A percentile compares a stretch with the other conserved stretches of the same genome.
phyloP scores from a whole-genome alignment of 2,113 vertebrate species.

The Elephas maximus region DNA sequence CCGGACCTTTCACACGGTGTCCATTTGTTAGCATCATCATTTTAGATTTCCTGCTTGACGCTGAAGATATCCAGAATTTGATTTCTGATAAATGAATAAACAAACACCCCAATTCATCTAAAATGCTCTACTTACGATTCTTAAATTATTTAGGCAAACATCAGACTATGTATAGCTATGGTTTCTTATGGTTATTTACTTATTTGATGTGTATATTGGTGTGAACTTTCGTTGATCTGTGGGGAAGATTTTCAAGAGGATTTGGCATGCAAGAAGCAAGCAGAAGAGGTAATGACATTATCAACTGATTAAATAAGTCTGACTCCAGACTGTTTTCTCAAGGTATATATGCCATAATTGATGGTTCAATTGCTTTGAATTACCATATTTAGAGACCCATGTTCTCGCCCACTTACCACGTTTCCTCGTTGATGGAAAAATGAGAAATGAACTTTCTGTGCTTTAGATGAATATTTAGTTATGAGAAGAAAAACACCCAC shows the following conservation, averaged over 20 bases:
- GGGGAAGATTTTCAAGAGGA: background rate
- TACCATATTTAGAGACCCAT: background rate
- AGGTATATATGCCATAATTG: background rate
- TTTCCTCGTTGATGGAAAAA: background rate
- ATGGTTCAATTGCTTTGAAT: constrained; percentile 11
- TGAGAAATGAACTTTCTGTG: background rate
- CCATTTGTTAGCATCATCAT: background rate
- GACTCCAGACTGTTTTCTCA: background rate
- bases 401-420: accelerated
- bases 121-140: background rate
- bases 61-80: background rate
- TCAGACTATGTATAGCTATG: background rate
- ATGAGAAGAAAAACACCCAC: background rate
- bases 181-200: background rate
- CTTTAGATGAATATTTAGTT: background rate
- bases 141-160: background rate
- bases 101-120: background rate
- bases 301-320: constrained; percentile 4
- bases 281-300: background rate
- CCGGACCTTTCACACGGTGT: background rate
- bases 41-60: background rate
- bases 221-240: background rate
- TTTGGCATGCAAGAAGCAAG: background rate
- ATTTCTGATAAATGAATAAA: background rate
- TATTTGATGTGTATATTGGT: background rate